Conservation (phyloP, 2,888 invertebrate species). For the Pycnomerus fuliginosus region DNA sequence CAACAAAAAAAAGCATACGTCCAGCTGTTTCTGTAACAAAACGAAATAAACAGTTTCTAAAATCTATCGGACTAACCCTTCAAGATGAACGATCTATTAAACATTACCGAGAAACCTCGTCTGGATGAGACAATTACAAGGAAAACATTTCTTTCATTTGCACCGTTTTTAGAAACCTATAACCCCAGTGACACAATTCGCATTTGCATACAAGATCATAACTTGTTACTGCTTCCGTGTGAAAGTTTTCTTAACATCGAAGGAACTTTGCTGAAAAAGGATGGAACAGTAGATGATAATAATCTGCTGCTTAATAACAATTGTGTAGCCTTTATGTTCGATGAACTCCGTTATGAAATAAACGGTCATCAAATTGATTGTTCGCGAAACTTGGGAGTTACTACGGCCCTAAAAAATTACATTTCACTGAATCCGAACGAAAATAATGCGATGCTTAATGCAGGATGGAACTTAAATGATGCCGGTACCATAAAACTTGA, state of each 20-base stretch:
- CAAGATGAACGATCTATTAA: slow-evolving; percentile 24
- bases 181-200: slow-evolving; percentile 40
- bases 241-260: slow-evolving; percentile 30
- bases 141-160: slow-evolving; percentile 33
- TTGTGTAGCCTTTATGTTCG: slow-evolving; percentile 20
- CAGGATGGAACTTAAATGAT: slow-evolving; percentile 18
- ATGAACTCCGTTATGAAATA: slow-evolving; percentile 25
- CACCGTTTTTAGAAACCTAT: slow-evolving; percentile 32
- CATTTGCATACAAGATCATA: slow-evolving; percentile 36
- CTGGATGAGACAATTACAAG: slow-evolving; percentile 32
- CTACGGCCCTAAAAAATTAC: slow-evolving; percentile 21
- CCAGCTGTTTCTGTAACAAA: slow-evolving; percentile 4
- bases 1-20: slow-evolving; percentile 4
- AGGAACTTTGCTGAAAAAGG: slow-evolving; percentile 15
- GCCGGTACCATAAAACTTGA: slow-evolving; percentile 3
- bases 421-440: slow-evolving; percentile 12
- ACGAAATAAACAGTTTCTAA: slow-evolving; percentile 20
- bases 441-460: slow-evolving; percentile 7
- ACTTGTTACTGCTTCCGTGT: slow-evolving; percentile 28
- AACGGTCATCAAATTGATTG: slow-evolving; percentile 28
- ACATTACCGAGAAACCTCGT: slow-evolving; percentile 20
- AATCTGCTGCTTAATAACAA: slow-evolving; percentile 8
- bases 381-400: slow-evolving; percentile 22
- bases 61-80: slow-evolving; percentile 17
- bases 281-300: slow-evolving; percentile 4